These are phyloP conservation scores for Empidonax alnorum DNA, from an alignment of 2,113 vertebrate genomes.

Conservation along the genomic window DNA sequence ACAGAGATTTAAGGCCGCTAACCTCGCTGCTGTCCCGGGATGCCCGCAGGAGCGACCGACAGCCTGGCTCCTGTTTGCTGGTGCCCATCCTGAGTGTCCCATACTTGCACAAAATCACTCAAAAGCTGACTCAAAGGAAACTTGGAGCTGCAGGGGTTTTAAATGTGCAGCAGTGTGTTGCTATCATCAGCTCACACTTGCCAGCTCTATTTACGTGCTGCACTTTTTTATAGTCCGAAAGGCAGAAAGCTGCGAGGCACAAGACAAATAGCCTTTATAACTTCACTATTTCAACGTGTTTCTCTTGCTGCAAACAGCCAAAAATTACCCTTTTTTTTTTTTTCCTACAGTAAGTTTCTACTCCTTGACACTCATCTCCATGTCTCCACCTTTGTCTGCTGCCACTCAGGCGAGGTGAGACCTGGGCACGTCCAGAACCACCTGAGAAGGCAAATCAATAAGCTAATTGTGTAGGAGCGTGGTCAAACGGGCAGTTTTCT, in stretches of 20 bases:
- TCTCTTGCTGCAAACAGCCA: neutral
- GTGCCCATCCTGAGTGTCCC: fast-evolving
- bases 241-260: conserved; percentile 1
- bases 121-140: neutral
- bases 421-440: neutral
- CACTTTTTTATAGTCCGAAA: neutral
- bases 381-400: neutral
- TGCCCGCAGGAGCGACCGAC: neutral
- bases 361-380: fast-evolving
- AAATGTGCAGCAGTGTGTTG: neutral
- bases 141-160: neutral
- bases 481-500: no score
- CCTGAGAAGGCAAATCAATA: neutral
- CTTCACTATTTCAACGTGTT: neutral
- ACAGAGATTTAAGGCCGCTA: neutral
- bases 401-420: neutral
- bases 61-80: neutral
- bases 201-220: neutral
- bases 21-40: neutral
- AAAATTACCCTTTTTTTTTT: neutral
- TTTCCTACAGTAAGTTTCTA: neutral
- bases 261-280: conserved; percentile 14
- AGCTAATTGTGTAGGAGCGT: neutral
- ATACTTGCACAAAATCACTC: neutral
- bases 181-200: neutral